phyloP scores from a whole-genome alignment of 2,888 invertebrate genomes.

The Drosophila macrospina region DNA sequence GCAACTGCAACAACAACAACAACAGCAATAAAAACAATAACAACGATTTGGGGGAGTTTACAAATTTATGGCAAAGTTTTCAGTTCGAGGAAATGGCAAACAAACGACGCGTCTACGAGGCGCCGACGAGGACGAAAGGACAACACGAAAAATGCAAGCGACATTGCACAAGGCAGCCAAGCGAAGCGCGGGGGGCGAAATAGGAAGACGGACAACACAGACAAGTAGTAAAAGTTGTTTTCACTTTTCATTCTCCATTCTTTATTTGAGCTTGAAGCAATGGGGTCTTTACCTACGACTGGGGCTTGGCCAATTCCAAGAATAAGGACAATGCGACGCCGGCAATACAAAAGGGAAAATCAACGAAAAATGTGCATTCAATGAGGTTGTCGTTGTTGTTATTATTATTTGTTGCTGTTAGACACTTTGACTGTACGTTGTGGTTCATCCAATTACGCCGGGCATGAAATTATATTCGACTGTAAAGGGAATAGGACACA shows the following conservation, averaged over 20 bases:
- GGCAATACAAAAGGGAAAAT: constrained; percentile 49
- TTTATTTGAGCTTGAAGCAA: constrained; percentile 5
- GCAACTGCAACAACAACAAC: constrained; percentile 41
- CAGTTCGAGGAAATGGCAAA: constrained; percentile 79
- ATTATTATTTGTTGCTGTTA: no score
- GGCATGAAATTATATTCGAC: constrained; percentile 63
- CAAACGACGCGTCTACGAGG: constrained; percentile 74
- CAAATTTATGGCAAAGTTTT: constrained; percentile 76
- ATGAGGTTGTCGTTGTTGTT: constrained; percentile 21
- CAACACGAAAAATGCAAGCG: constrained; percentile 59
- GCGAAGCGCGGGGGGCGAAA: background rate
- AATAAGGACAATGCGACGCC: constrained; percentile 74
- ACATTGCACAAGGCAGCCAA: constrained; percentile 25
- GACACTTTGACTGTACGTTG: background rate
- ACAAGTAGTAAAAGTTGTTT: constrained; percentile 81
- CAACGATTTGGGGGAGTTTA: constrained; percentile 56
- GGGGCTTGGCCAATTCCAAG: constrained; percentile 69
- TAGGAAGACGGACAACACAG: constrained; percentile 1
- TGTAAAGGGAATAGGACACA: constrained; percentile 21
- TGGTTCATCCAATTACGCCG: constrained; percentile 43
- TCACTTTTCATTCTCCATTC: constrained; percentile 71
- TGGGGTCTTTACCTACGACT: background rate
- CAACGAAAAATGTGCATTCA: constrained; percentile 35
- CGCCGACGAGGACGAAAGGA: constrained; percentile 60
- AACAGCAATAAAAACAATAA: constrained; percentile 41